These are phyloP conservation scores for Isaurus tuberculatus DNA, from an alignment of 92 coral and sea anemone species.

Conservation along the genomic window DNA sequence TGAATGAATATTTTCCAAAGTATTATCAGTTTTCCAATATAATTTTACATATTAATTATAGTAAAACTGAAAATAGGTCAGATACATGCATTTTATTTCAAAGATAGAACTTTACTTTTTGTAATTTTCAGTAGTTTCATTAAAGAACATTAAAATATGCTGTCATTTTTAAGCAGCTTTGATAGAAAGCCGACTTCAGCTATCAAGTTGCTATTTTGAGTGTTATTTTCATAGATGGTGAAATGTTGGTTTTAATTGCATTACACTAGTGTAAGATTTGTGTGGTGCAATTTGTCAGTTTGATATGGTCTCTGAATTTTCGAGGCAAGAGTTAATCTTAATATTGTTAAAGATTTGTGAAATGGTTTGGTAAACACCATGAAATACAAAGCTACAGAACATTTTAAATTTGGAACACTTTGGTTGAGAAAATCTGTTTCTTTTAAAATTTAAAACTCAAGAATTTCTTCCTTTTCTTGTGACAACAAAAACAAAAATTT, in stretches of 20 bases:
- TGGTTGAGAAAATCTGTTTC: background rate
- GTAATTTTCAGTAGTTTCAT: background rate
- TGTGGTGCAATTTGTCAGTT: conserved; percentile 15
- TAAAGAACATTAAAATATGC: background rate
- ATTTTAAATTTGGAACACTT: background rate
- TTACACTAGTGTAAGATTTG: conserved; percentile 8
- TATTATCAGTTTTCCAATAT: too few species aligned
- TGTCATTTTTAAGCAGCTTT: background rate
- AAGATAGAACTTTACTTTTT: background rate
- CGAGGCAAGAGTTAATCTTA: background rate
- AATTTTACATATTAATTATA: too few species aligned
- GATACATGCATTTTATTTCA: background rate
- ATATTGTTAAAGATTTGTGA: conserved; percentile 7
- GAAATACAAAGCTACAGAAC: conserved; percentile 51
- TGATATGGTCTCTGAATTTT: conserved; percentile 34
- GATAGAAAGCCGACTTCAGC: conserved; percentile 1
- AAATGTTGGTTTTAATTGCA: background rate
- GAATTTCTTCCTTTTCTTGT: background rate
- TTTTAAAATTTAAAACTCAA: background rate
- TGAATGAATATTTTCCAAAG: too few species aligned
- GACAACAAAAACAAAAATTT: background rate
- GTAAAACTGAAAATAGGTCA: background rate
- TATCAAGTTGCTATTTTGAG: background rate
- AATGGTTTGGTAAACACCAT: conserved; percentile 25
- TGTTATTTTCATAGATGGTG: background rate